These are phyloP conservation scores for Notothenia rossii DNA, from an alignment of 2,113 vertebrate genomes.

Conservation along the genomic window DNA sequence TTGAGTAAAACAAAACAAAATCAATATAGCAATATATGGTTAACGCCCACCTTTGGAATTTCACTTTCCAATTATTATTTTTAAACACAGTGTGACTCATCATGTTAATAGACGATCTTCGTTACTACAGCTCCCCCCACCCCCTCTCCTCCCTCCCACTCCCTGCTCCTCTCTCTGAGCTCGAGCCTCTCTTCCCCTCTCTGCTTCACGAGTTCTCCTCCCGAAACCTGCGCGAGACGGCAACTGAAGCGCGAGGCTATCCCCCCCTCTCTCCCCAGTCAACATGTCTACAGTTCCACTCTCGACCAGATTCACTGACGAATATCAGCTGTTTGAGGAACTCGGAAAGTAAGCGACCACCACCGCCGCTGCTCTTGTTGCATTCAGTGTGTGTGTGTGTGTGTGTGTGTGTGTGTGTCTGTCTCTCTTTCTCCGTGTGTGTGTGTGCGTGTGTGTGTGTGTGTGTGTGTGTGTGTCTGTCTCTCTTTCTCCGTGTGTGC, in stretches of 20 bases:
- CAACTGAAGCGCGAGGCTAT: conserved; percentile 76
- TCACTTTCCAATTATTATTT: neutral
- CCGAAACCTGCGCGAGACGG: conserved; percentile 74
- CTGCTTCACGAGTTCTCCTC: conserved; percentile 74
- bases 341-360: conserved; percentile 93
- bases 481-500: too few relatives aligned
- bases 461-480: neutral
- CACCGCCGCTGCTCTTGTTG: conserved; percentile 49
- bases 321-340: conserved; percentile 98
- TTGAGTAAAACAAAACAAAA: too few relatives aligned
- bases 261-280: conserved; percentile 61
- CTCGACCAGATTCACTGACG: conserved; percentile 96
- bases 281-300: conserved; percentile 95
- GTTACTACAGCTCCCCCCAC: conserved; percentile 53
- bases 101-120: conserved; percentile 49
- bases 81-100: conserved; percentile 36
- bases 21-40: too few relatives aligned
- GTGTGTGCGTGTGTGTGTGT: too few relatives aligned
- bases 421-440: neutral
- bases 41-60: neutral
- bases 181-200: conserved; percentile 56
- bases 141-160: conserved; percentile 44
- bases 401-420: neutral
- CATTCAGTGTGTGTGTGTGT: conserved; percentile 25
- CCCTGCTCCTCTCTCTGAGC: conserved; percentile 54